phyloP scores from a whole-genome alignment of 2,888 invertebrate species.

The Linhomoeus sp. region DNA sequence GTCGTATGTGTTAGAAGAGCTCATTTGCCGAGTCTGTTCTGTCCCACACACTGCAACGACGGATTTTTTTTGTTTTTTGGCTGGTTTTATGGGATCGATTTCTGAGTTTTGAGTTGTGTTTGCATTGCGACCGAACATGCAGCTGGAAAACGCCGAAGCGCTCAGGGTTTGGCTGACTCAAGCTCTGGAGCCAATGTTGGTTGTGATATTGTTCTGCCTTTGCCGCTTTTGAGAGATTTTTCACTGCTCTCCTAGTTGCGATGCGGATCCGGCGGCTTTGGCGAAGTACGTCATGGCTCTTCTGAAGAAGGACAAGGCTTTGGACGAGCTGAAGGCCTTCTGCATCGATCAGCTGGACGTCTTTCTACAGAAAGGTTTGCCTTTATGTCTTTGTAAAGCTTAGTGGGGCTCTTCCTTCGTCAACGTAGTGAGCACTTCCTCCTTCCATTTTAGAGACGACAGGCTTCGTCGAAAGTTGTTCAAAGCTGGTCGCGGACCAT shows the following conservation, averaged over 20 bases:
- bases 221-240: no score
- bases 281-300: slow-evolving; percentile 90
- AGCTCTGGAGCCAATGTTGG: slow-evolving; percentile 83
- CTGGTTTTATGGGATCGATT: no score
- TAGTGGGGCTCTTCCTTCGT: neutral
- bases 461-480: slow-evolving; percentile 64
- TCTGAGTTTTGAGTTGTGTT: no score
- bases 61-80: no score
- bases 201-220: slow-evolving; percentile 19
- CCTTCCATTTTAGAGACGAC: slow-evolving; percentile 50
- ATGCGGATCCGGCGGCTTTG: slow-evolving; percentile 83
- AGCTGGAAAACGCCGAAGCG: slow-evolving; percentile 75
- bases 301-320: slow-evolving; percentile 80
- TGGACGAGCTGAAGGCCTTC: slow-evolving; percentile 61
- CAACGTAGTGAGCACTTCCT: neutral
- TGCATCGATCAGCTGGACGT: slow-evolving; percentile 89
- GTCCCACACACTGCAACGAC: no score
- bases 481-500: slow-evolving; percentile 50
- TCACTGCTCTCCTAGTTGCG: no score
- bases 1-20: no score
- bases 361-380: slow-evolving; percentile 60
- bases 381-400: neutral
- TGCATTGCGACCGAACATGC: no score
- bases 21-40: no score
- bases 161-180: slow-evolving; percentile 79